Conservation (phyloP, 92 coral and sea anemone genomes). For the Desmophyllum pertusum region DNA sequence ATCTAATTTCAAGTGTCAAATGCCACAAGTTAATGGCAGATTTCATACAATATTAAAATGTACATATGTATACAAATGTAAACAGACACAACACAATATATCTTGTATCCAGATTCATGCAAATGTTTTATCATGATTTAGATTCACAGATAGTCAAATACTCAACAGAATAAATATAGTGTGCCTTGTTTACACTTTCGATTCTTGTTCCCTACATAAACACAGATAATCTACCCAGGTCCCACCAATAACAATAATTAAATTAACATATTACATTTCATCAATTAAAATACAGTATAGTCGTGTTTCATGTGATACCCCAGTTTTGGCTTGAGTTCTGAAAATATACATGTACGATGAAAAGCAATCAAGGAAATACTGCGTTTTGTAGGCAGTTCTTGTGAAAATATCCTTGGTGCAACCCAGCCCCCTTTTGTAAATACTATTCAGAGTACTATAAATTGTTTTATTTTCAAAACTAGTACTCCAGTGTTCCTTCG, state of each 20-base stretch:
- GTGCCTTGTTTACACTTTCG: not conserved
- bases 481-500: not conserved
- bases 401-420: not conserved
- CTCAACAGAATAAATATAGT: not conserved
- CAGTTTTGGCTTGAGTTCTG: not conserved
- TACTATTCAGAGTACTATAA: not conserved
- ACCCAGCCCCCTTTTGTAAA: not conserved
- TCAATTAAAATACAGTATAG: not conserved
- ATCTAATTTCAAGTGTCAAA: not conserved
- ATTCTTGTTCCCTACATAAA: slow-evolving; percentile 15
- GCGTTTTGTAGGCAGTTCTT: not conserved
- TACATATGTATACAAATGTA: not conserved
- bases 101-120: not conserved
- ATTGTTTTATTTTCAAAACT: not conserved
- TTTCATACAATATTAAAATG: too few species aligned
- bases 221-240: slow-evolving; percentile 20
- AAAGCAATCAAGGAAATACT: not conserved
- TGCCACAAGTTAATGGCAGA: not conserved
- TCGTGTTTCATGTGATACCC: not conserved
- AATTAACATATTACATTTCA: not conserved
- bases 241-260: not conserved
- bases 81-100: slow-evolving; percentile 2
- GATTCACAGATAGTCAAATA: not conserved
- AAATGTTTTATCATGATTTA: not conserved
- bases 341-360: not conserved